Evolutionary conservation across 2,888 invertebrate genomes (phyloP), one percentile per base, ranked within the genome.

Genomic region (Andrena flavipes): DNA sequence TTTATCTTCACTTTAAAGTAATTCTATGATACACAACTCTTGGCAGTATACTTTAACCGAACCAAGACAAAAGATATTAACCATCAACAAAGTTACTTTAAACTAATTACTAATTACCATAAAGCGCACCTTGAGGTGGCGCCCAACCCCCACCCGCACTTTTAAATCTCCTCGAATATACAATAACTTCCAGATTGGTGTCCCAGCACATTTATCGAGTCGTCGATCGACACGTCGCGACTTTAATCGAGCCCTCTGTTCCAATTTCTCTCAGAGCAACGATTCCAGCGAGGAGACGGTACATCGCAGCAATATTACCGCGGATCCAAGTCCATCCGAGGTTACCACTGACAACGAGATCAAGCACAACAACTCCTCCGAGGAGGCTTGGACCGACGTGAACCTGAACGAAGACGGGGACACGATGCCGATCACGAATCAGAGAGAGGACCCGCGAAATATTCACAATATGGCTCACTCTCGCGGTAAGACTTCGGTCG

Each of bases 331-430:
- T 87, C 93, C 92, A n/a, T 94, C 94, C 16, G 93, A 94, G 73
- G 89, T 93, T 26, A 94, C 93, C 29, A 94, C 93, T 6, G 94
- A 94, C 84, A 94, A 93, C 79, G 94, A 94, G 83, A 94, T 93
- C 82, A 94, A 94, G 67, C 92, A 92, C 26, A 94, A 92, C 26
- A 94, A 94, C 85, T 94, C 94, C 16, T 94, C 93, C 87, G 98
- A 98, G 91, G 98, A 98, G 91, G 98, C 97, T 67, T 98, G 98
- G 98, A 98, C 98, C 0, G 98, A 98, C 92, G 98, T 98, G 56
- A 98, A 98, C 93, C 95, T 98, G 68, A 98, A 98, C 91, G 98
- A 98, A 92, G 98, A 98, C 80, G 96, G 96, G 0, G 95, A 95
- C 81, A 91, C 94, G 29, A 91, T 94, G 63, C 92, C 93, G 49